Evolutionary conservation across 2,113 vertebrate genomes (phyloP).

Genomic region (Anhinga anhinga): DNA sequence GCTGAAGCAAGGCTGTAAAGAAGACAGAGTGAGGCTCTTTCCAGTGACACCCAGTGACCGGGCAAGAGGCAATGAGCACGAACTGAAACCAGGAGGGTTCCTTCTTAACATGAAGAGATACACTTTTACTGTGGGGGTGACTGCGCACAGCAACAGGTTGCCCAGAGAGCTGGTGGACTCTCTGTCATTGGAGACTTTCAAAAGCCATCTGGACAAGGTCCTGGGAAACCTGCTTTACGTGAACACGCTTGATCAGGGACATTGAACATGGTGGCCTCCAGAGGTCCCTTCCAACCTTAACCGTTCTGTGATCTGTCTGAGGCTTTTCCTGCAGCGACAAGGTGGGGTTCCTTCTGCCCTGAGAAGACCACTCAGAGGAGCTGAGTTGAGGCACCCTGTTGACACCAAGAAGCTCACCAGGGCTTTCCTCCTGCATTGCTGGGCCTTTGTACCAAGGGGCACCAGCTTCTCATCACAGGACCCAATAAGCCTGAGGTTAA

Average conservation of each 20-base stretch:
- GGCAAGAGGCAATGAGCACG: neutral
- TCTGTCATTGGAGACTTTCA: neutral
- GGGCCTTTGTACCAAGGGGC: no score
- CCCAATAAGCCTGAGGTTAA: neutral
- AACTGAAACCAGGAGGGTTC: neutral
- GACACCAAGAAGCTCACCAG: neutral
- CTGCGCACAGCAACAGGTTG: neutral
- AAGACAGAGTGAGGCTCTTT: neutral
- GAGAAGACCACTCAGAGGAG: neutral
- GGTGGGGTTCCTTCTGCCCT: neutral
- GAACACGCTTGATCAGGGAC: neutral
- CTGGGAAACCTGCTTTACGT: neutral
- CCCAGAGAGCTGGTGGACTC: neutral
- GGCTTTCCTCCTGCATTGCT: neutral
- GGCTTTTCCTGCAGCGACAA: neutral
- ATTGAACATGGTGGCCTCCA: neutral
- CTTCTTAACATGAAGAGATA: neutral
- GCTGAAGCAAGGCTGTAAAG: neutral
- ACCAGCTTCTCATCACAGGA: neutral
- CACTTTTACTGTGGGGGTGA: neutral
- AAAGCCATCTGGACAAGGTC: neutral
- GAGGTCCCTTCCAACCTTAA: neutral
- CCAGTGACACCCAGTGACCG: neutral
- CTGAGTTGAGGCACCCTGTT: fast-evolving
- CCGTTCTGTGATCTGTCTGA: neutral